Conservation (phyloP, 1,140 invertebrate genomes). For the Globodera rostochiensis region DNA sequence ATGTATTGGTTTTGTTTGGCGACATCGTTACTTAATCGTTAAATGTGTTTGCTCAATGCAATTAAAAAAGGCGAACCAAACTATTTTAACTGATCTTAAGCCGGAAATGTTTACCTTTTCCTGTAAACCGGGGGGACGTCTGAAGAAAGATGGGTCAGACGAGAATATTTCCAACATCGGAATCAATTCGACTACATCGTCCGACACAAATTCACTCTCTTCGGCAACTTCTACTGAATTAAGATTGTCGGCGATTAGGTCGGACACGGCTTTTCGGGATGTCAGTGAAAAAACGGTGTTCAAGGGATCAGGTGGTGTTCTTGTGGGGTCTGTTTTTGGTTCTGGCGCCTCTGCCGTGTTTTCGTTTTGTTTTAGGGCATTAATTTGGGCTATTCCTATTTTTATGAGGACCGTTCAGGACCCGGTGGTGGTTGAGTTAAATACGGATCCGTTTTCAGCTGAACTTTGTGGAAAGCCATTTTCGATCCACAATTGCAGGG, state of each 20-base stretch:
- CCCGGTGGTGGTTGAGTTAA: too few species aligned
- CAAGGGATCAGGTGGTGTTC: neutral
- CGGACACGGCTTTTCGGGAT: neutral
- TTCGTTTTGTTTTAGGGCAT: too few species aligned
- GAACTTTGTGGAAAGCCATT: slow-evolving; percentile 15
- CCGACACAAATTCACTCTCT: neutral
- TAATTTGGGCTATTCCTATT: too few species aligned
- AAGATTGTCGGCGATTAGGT: neutral
- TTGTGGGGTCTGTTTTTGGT: too few species aligned
- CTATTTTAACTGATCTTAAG: neutral
- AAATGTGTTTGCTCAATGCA: too few species aligned
- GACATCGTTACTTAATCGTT: neutral
- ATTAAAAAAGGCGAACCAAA: neutral
- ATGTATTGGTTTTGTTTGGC: neutral
- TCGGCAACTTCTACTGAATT: neutral
- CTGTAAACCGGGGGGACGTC: neutral
- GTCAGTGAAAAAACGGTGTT: neutral
- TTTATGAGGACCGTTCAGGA: too few species aligned
- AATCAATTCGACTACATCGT: neutral
- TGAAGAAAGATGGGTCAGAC: neutral
- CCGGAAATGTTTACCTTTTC: slow-evolving; percentile 5
- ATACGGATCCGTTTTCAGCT: neutral
- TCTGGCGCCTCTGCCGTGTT: too few species aligned
- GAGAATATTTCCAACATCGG: neutral
- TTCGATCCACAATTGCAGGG: slow-evolving; percentile 11